Conservation (phyloP, 2,113 vertebrate species). For the Leptodactylus fuscus region DNA sequence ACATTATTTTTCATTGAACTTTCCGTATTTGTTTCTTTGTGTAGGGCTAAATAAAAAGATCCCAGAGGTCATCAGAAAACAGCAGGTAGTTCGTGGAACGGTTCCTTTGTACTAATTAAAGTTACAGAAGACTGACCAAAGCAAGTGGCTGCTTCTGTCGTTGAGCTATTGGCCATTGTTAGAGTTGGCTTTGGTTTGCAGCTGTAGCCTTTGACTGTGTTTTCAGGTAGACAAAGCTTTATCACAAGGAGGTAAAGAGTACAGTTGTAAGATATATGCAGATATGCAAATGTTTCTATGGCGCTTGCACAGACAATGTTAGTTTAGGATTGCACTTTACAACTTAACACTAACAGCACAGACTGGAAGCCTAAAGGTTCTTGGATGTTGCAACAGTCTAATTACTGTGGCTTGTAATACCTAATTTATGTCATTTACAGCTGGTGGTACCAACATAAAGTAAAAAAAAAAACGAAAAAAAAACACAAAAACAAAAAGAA, state of each 20-base stretch:
- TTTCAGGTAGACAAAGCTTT: conserved; percentile 99
- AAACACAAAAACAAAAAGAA: conserved; percentile 66
- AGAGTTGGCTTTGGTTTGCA: conserved; percentile 99
- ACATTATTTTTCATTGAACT: conserved; percentile 82
- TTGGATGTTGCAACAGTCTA: conserved; percentile 92
- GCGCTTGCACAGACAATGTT: conserved; percentile 91
- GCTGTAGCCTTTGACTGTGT: conserved; percentile 99
- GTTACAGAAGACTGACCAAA: conserved; percentile 96
- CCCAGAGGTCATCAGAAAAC: conserved; percentile 99
- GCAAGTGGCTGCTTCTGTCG: conserved; percentile 94
- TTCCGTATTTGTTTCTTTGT: conserved; percentile 87
- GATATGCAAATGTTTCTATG: conserved; percentile 95
- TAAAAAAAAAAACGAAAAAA: conserved; percentile 71
- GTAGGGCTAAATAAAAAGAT: conserved; percentile 95
- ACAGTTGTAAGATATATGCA: conserved; percentile 93
- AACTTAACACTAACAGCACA: conserved; percentile 93
- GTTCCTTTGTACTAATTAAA: conserved; percentile 99
- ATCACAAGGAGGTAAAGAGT: conserved; percentile 98
- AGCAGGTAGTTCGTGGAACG: conserved; percentile 97
- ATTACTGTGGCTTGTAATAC: conserved; percentile 88
- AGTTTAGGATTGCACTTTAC: conserved; percentile 89
- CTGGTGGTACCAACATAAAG: conserved; percentile 92
- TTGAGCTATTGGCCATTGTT: conserved; percentile 99
- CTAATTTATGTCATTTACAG: conserved; percentile 98
- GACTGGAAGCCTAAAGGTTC: conserved; percentile 91